Percentiles rank a stretch among this genome's conserved stretches.
phyloP scores from a whole-genome alignment of 2,113 vertebrate species.

The Hippocampus abdominalis region DNA sequence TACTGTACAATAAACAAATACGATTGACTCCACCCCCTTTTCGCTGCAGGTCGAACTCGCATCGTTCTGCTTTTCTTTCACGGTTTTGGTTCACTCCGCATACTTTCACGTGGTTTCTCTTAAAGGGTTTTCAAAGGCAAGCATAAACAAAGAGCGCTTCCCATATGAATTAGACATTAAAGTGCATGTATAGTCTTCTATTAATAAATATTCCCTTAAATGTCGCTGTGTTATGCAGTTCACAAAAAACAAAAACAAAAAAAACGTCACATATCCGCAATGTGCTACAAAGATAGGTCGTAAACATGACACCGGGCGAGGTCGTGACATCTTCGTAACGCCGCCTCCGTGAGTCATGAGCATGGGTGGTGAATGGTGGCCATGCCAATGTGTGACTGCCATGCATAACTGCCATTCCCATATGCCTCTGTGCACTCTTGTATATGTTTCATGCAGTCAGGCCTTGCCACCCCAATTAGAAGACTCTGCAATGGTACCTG shows the following conservation, averaged over 20 bases:
- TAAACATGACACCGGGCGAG: constrained; percentile 16
- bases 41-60: background rate
- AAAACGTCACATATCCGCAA: background rate
- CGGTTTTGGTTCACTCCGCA: background rate
- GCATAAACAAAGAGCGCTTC: background rate
- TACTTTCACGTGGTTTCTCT: background rate
- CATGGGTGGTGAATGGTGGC: constrained; percentile 33
- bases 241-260: background rate
- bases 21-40: background rate
- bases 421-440: constrained; percentile 1
- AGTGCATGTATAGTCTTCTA: background rate
- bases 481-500: constrained; percentile 38
- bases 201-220: constrained; percentile 2
- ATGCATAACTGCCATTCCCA: constrained; percentile 18
- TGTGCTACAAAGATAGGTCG: constrained; percentile 15
- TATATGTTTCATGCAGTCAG: constrained; percentile 30
- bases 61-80: background rate
- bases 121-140: constrained; percentile 7
- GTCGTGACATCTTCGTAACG: constrained; percentile 18
- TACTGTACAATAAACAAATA: background rate
- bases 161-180: constrained; percentile 2
- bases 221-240: background rate
- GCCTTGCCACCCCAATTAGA: constrained; percentile 39
- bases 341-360: constrained; percentile 31
- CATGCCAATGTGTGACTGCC: constrained; percentile 24